Conservation (phyloP, 2,797 vertebrate species). For the Esox masquinongy region DNA sequence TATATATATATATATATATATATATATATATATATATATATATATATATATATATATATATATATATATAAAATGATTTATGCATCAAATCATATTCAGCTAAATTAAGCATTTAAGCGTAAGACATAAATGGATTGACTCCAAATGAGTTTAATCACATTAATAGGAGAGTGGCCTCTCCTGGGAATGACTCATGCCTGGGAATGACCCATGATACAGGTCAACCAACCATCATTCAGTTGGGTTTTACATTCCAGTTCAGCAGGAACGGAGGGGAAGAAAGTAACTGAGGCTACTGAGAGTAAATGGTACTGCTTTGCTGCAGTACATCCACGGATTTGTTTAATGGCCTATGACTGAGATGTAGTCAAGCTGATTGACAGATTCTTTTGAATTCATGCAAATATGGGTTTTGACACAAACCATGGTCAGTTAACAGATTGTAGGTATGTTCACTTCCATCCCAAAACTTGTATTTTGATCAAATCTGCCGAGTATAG, state of each 20-base stretch:
- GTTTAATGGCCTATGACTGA: conserved; percentile 9
- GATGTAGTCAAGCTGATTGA: conserved; percentile 1
- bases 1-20: no score
- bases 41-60: no score
- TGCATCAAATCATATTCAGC: background rate
- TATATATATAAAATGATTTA: no score
- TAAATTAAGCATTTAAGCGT: background rate
- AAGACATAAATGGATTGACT: conserved; percentile 15
- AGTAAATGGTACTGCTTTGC: background rate
- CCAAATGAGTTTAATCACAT: conserved; percentile 34
- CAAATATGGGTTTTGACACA: background rate
- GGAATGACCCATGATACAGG: conserved; percentile 25
- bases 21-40: no score
- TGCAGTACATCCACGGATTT: background rate
- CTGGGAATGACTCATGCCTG: conserved; percentile 14
- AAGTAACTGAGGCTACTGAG: background rate
- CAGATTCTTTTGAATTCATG: background rate
- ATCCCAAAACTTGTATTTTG: background rate
- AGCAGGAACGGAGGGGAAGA: background rate
- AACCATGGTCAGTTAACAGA: background rate
- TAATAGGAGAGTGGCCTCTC: conserved; percentile 30
- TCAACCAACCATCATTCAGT: conserved; percentile 25
- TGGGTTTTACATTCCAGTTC: conserved; percentile 17
- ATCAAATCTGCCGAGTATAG: background rate
- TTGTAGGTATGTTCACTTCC: background rate